Evolutionary conservation across 2,888 invertebrate species (phyloP), one percentile per base, ranked within the genome.

Genomic region (Syrista parreyssii): DNA sequence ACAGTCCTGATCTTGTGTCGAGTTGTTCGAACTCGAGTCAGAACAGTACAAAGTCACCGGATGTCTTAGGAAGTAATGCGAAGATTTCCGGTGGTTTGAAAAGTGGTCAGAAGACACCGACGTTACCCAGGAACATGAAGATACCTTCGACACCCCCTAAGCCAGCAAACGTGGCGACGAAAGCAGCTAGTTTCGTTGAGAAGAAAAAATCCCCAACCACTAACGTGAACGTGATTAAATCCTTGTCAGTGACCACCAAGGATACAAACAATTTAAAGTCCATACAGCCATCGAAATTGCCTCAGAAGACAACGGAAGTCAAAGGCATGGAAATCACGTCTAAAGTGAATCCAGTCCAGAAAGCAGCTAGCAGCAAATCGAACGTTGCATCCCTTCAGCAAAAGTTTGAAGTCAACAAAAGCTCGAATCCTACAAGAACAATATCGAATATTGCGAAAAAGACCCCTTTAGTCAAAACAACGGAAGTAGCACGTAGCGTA

Each of bases 341-440:
- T 78, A 78, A 78, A 68, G 76, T 77, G 15, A 86, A 81, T 79
- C 79, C 85, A 6, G 81, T 89, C 69, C 87, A 88, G 76, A 86
- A 85, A 78, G 92, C 93, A 35, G 92, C 94, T 6, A 91, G 89
- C 73, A 92, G 92, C 82, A 94, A 94, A 87, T 95, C 95, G 32
- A 96, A 94, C 89, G 96, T 96, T 77, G 96, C 96, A 40, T 95
- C 95, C 79, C 92, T 96, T 84, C 96, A 96, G 86, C 96, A 96
- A 86, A 96, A 95, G 90, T 96, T 96, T 88, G 96, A 96, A 91
- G 94, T 93, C 86, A 92, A 91, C 75, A 88, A 86, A 75, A 81
- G 77, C 15, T 80, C 33, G 6, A 78, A 75, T 76, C 73, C 73
- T 23, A 69, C 82, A 36, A 84, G 85, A 76, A 87, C 82, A 74